Evolutionary conservation across 2,888 invertebrate genomes (phyloP), one percentile per base, ranked within the genome.

Genomic region (Malthinus seriepunctatus): DNA sequence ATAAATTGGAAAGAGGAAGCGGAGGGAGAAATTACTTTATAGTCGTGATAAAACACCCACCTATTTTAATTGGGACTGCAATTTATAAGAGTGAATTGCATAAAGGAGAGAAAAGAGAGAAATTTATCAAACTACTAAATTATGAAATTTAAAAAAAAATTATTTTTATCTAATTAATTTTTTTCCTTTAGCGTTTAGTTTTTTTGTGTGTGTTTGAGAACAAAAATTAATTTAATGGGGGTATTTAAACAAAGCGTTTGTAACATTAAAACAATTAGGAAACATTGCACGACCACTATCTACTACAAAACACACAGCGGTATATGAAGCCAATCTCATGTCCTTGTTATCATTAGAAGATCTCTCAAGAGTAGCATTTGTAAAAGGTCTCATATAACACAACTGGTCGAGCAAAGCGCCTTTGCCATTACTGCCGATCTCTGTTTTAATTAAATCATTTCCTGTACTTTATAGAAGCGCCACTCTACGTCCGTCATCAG

Each of bases 41-140:
- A 76, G 77, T 74, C 75, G 74, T 71, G 77, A 78, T 79, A 78
- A 78, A 78, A 78, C 75, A 78, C 74, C 75, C 73, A 75, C 74
- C 76, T 76, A 77, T 75, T 77, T 77, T 78, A 77, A 78, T 77
- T 61, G 76, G 69, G 72, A 74, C 71, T 72, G 73, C 73, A 71
- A 75, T 76, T 76, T 75, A 71, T 75, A 71, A 73, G 75, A 74
- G 23, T 23, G 23, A 23, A 23, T 38, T 60, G 60, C 60, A 60
- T 55, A 60, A 60, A 60, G 54, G 51, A 60, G 51, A 60, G 50
- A 55, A 56, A 60, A 48, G 38, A 14, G 49, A 47, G 51, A 32
- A 46, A 60, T 60, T 60, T 55, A 60, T 59, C 38, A 59, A 59
- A 59, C 60, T 51, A 54, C 50, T 44, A 48, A 57, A 57, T 23